These are phyloP conservation scores for Micromussa lordhowensis DNA, from an alignment of 92 coral and sea anemone species.

Conservation along the genomic window DNA sequence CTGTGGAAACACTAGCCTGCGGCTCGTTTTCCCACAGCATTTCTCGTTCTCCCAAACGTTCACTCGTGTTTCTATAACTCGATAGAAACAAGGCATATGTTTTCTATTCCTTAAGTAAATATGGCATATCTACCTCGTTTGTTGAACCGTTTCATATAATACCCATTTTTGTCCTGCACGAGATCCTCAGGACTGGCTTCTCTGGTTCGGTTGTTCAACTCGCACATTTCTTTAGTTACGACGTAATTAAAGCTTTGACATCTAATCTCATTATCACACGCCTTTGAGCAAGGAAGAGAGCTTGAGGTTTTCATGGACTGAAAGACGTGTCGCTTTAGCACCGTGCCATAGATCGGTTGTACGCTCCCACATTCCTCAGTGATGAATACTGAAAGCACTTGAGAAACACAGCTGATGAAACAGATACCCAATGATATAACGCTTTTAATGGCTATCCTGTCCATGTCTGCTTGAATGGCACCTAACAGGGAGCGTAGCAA, in stretches of 20 bases:
- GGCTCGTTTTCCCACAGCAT: no score
- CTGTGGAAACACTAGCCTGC: no score
- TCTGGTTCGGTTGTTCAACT: conserved; percentile 26
- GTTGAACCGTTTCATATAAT: background rate
- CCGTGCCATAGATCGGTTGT: background rate
- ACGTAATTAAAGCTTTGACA: conserved; percentile 37
- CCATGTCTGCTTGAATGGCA: background rate
- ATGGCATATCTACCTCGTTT: background rate
- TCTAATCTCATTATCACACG: conserved; percentile 2
- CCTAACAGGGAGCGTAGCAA: no score
- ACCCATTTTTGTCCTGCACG: background rate
- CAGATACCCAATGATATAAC: no score
- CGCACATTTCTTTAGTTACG: conserved; percentile 12
- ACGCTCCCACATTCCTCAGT: background rate
- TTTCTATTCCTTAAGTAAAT: background rate
- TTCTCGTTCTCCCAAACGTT: no score
- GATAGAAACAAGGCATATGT: no score
- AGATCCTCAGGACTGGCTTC: conserved; percentile 13
- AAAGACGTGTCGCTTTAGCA: conserved; percentile 5
- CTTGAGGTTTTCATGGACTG: background rate
- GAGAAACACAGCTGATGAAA: background rate
- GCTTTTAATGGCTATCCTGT: no score
- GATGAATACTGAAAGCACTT: background rate
- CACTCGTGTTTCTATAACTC: no score
- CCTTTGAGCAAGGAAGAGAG: background rate